Evolutionary conservation across 2,113 vertebrate genomes (phyloP).

Genomic region (Loxodonta africana): DNA sequence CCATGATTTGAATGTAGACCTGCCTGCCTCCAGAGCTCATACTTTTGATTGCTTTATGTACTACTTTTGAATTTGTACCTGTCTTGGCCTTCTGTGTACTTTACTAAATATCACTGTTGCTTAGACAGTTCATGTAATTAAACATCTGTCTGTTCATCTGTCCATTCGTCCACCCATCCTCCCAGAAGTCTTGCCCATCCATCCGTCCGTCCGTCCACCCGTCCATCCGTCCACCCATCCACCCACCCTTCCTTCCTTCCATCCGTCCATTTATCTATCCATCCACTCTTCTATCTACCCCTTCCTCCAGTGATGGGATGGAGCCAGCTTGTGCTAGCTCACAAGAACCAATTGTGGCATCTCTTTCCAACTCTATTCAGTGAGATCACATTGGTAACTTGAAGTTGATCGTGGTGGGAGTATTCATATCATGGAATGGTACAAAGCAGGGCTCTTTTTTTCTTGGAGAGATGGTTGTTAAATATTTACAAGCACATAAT

Average conservation of each 20-base stretch:
- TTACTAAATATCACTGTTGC: background rate
- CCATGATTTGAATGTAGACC: accelerated
- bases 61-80: background rate
- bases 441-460: background rate
- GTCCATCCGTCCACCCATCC: background rate
- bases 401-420: background rate
- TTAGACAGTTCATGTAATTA: background rate
- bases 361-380: background rate
- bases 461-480: background rate
- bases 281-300: background rate
- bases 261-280: accelerated
- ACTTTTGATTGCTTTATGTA: accelerated
- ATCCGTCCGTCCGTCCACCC: accelerated
- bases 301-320: background rate
- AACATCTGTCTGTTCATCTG: background rate
- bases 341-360: background rate
- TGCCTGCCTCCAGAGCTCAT: background rate
- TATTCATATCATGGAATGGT: background rate
- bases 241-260: background rate
- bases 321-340: background rate
- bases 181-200: background rate
- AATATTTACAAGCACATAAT: background rate
- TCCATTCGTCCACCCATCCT: background rate
- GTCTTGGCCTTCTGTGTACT: background rate
- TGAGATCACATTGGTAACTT: background rate